phyloP scores from a whole-genome alignment of 2,888 invertebrate species.

The Lepidocyrtoides sp. region DNA sequence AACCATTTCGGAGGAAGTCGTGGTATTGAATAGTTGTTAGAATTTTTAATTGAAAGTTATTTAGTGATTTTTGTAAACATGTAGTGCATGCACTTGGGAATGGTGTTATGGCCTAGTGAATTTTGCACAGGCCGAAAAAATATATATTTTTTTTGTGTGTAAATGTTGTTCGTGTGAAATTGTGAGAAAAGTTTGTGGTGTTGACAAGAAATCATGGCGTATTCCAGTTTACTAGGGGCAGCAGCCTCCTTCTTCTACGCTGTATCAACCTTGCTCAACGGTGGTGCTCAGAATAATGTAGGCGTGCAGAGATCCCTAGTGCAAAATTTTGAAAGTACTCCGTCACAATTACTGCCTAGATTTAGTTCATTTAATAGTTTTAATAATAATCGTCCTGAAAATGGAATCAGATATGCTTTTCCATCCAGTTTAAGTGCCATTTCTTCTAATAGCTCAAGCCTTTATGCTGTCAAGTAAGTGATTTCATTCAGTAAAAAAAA shows the following conservation, averaged over 20 bases:
- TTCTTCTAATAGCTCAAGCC: neutral
- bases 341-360: constrained; percentile 70
- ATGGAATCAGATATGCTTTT: neutral
- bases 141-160: neutral
- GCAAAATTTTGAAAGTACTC: constrained; percentile 75
- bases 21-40: neutral
- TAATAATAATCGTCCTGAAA: neutral
- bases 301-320: constrained; percentile 72
- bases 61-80: neutral
- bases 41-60: neutral
- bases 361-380: constrained; percentile 7
- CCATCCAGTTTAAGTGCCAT: constrained; percentile 62
- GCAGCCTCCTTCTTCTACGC: constrained; percentile 84
- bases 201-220: constrained; percentile 39
- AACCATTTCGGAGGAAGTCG: neutral
- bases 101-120: neutral
- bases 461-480: constrained; percentile 51
- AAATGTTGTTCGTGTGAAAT: neutral
- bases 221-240: constrained; percentile 75
- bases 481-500: too few species aligned
- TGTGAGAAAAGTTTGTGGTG: neutral
- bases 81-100: neutral
- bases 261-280: constrained; percentile 82
- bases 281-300: constrained; percentile 81
- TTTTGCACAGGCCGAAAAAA: neutral